Percentiles rank a stretch among this genome's conserved stretches.
Conservation (phyloP, 1,140 invertebrate genomes). For the Conus ventricosus region DNA sequence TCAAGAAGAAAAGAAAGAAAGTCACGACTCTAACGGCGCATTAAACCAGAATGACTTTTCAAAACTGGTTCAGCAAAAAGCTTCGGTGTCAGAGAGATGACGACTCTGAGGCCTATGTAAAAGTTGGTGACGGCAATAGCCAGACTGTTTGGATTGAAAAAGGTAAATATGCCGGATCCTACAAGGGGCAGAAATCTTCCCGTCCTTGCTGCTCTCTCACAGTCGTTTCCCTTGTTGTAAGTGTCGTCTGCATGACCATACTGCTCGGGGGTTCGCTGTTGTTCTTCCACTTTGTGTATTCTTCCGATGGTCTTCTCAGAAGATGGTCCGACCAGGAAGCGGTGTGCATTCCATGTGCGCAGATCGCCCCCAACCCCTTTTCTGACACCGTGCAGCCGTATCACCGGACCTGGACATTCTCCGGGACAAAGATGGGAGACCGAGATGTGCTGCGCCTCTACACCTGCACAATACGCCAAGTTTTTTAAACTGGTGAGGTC, state of each 20-base stretch:
- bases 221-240: constrained; percentile 1
- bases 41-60: too few relatives aligned
- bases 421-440: neutral
- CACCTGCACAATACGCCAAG: constrained; percentile 12
- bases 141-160: neutral
- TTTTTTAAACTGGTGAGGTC: constrained; percentile 26
- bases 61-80: too few relatives aligned
- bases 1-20: too few relatives aligned
- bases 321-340: neutral
- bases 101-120: neutral
- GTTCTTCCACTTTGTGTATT: neutral
- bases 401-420: neutral
- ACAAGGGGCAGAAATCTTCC: constrained; percentile 9
- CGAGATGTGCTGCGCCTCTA: constrained; percentile 18
- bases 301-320: too few relatives aligned
- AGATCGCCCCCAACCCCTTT: constrained; percentile 15
- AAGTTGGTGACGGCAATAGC: neutral
- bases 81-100: too few relatives aligned
- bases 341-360: constrained; percentile 16
- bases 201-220: neutral
- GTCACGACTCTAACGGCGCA: too few relatives aligned
- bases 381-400: neutral
- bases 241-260: constrained; percentile 17
- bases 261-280: neutral
- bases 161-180: too few relatives aligned